Evolutionary conservation across 2,113 vertebrate species (phyloP), one percentile per base, ranked within the genome.

Genomic region (Triplophysa rosa): DNA sequence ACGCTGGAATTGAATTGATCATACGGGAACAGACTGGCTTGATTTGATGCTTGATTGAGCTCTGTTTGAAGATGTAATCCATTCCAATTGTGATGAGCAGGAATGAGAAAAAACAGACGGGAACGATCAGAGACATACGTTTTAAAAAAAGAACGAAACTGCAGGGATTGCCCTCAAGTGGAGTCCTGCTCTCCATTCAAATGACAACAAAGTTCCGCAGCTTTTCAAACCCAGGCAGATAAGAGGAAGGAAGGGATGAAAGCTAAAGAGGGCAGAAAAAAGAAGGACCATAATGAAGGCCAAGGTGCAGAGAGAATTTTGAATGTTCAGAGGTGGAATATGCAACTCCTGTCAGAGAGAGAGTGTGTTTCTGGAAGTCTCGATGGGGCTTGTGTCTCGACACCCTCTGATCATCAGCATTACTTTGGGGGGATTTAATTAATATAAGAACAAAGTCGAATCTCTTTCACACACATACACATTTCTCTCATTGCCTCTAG

Each of bases 181-280:
- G 59, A 87, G 83, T 82, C 79, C 79, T 79, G 62, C 81, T 85
- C 37, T 73, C 45, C 26, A 23, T 58, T 69, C 24, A 23, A 59
- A 61, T 47, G 23, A 58, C 13, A 24, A 63, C 14, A 49, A 62
- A 70, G 40, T 61, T 75, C 21, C 24, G 14, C 26, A 72, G 62
- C 52, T 24, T 23, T 67, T 79, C 63, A 62, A 37, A 67, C 69
- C 62, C 59, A 71, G 33, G 87, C 86, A 86, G 83, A 85, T n/a
- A 80, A 85, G 87, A 88, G 58, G 69, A 86, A 87, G 85, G 84
- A 86, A 83, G 3, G 47, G n/a, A 52, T 49, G 37, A 58, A 86
- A 86, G 84, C 89, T 81, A 89, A 88, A 85, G 65, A 79, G 79
- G 75, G 75, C 86, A 80, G 71, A 87, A 88, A 91, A 83, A 86